Evolutionary conservation across 2,888 invertebrate species (phyloP).

Genomic region (Drosophila paracracens): DNA sequence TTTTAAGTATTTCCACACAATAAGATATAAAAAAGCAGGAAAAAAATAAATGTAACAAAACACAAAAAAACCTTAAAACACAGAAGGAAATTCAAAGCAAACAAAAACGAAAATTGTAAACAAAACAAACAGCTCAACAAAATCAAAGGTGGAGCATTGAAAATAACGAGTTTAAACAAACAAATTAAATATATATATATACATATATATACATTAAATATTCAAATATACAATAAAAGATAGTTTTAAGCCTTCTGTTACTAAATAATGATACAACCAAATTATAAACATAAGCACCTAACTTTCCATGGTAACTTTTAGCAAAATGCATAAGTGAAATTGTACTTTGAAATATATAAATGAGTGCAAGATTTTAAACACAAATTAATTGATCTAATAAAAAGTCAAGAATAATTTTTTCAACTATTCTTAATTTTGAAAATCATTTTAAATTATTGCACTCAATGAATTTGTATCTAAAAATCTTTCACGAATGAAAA

Average conservation of each 20-base stretch:
- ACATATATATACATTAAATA: constrained; percentile 8
- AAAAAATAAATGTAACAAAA: constrained; percentile 1
- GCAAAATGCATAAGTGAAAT: constrained; percentile 11
- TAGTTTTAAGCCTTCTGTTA: constrained; percentile 54
- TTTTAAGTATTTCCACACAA: constrained; percentile 49
- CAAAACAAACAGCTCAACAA: constrained; percentile 35
- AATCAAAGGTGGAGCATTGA: constrained; percentile 31
- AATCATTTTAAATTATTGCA: constrained; percentile 42
- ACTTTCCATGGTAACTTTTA: constrained; percentile 33
- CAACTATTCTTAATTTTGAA: constrained; percentile 25
- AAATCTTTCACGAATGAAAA: constrained; percentile 9
- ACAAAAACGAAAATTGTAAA: constrained; percentile 21
- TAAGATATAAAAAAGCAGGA: constrained; percentile 38
- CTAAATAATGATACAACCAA: constrained; percentile 29
- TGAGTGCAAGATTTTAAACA: constrained; percentile 19
- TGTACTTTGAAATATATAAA: constrained; percentile 8
- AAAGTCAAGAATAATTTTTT: constrained; percentile 31
- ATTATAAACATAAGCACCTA: constrained; percentile 20
- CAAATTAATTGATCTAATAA: constrained; percentile 17
- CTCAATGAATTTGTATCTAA: constrained; percentile 37
- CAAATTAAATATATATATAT: constrained; percentile 1
- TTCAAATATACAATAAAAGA: constrained; percentile 13
- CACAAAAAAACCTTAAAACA: constrained; percentile 1
- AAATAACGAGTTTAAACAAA: constrained; percentile 40
- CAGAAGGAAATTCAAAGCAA: constrained; percentile 9